Base-by-base conservation (phyloP, 2,888 invertebrate species). In the Nowickia ferox region DNA sequence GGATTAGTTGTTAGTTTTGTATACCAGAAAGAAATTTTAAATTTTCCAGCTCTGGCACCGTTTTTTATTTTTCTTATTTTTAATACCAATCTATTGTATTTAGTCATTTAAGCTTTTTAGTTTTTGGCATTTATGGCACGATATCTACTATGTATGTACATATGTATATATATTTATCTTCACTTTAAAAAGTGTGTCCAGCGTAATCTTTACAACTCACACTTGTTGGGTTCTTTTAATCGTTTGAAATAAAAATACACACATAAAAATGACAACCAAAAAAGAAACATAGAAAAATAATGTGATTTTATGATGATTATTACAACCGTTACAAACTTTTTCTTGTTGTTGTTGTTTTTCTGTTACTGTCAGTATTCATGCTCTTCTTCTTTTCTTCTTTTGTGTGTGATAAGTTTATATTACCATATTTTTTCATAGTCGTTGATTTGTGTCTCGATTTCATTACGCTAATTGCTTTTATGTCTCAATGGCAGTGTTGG, bases 391-490 rank as follows among this genome's bases (percentile, higher is more conserved):
- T 22, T 19, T 63, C 6, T 51, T 4, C 44, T 63, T 38, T 55
- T 38, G 2, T 17, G 9, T 57, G 63, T 42, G 40, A 17, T 71
- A 44, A 0, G 40, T 9, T 11, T 63, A 11, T 72, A 42, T 66
- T 55, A 3, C 13, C 17, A 55, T 17, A 4, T 22, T 22, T 3
- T 19, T 55, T 13, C n/a, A 17, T 44, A 30, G 30, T 30, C 30
- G 30, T 30, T 30, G 30, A 30, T 30, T 30, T 30, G 30, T 30
- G 30, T 65, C 30, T 65, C 44, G 59, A 53, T 78, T 78, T 74
- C 77, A 72, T 77, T 84, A 84, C 77, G 61, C 68, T 68, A 82
- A 82, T 82, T 82, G 57, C 57, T 76, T 81, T 80, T 80, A 30
- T 6, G 30, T 59, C 22, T 55, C 38, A 30, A n/a, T 68, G 13